Evolutionary conservation across 2,888 invertebrate species (phyloP), one percentile per base, ranked within the genome.

Genomic region (Trachelus tabidus): DNA sequence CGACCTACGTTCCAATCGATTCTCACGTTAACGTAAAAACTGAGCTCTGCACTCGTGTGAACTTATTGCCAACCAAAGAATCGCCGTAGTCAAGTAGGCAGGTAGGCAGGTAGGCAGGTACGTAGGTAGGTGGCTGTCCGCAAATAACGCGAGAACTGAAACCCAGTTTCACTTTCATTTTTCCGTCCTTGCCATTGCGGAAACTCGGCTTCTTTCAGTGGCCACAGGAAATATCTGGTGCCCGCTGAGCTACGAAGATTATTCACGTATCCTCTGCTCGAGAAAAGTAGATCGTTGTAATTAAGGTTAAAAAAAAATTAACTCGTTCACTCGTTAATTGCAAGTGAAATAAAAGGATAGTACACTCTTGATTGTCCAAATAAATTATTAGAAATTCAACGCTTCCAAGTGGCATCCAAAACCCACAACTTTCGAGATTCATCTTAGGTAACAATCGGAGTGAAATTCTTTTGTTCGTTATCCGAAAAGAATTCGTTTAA

Each of bases 151-250:
- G 56, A 56, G 56, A 56, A 56, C 56, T 23, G 23, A 56, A 56
- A 56, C 56, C 56, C 23, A 56, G 79, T 85, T 86, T 86, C 83
- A 86, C 86, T 86, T 86, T 86, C 85, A 86, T 85, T 86, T 85
- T 85, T 83, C 84, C 82, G 85, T 85, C 85, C 85, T 86, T 86
- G 84, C 79, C 82, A 81, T 82, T 79, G 80, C 83, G 84, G 84
- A 85, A 86, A 84, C 75, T 78, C 73, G n/a, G 73, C 30, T 75
- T 34, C 75, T 34, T 37, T 35, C 30, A 35, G 15, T 37, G 15
- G 35, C 23, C 30, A 74, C 74, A 74, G 74, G 74, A 74, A 74
- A 74, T 35, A 34, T 37, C 35, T 23, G 2, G 15, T 9, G 56
- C 23, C 23, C 23, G 23, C 23, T 9, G 56, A 56, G 15, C 15